Evolutionary conservation across 2,113 vertebrate genomes (phyloP).

Genomic region (Trematomus loennbergii): DNA sequence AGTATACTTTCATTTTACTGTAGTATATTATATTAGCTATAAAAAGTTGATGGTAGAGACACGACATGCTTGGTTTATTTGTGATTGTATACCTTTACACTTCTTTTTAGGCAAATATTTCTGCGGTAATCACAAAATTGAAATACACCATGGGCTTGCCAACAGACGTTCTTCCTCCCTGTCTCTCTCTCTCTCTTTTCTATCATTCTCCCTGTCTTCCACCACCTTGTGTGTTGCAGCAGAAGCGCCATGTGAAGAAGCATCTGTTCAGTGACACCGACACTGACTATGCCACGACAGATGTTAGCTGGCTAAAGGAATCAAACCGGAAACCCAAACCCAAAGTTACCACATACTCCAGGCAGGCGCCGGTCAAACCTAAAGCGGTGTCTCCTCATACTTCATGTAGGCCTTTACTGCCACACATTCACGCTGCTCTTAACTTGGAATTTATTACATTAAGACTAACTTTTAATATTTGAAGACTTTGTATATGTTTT

Average conservation of each 20-base stretch:
- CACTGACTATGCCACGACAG: slow-evolving; percentile 83
- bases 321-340: slow-evolving; percentile 85
- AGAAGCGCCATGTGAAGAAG: slow-evolving; percentile 79
- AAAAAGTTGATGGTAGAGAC: not conserved
- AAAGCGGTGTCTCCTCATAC: slow-evolving; percentile 19
- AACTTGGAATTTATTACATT: not conserved
- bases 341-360: slow-evolving; percentile 86
- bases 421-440: not conserved
- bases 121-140: not conserved
- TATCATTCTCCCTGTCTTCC: not conserved
- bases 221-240: slow-evolving; percentile 68
- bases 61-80: not conserved
- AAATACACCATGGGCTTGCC: not conserved
- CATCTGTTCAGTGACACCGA: slow-evolving; percentile 93
- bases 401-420: slow-evolving; percentile 62
- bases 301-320: slow-evolving; percentile 91
- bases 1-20: slow-evolving; percentile 39
- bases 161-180: not conserved
- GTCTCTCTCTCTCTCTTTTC: not conserved
- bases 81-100: not conserved
- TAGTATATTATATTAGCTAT: not conserved
- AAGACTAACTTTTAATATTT: not conserved
- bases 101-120: not conserved
- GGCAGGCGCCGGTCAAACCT: slow-evolving; percentile 67
- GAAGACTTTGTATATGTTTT: not conserved